Base-by-base conservation (phyloP, 2,888 invertebrate species). In the Octodonta nipae region DNA sequence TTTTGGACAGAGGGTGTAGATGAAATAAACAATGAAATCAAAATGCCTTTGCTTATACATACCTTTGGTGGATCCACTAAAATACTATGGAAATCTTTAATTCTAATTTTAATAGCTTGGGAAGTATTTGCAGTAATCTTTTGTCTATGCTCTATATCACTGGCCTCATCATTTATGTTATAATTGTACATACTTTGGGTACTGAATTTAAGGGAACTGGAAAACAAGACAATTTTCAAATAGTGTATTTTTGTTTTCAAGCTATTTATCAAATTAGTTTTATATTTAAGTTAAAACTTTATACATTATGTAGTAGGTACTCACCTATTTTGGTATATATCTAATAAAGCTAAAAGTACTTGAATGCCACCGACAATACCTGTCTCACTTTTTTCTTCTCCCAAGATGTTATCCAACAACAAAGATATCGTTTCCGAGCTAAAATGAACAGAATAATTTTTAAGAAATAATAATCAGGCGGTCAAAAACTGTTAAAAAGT, bases 281-380 rank as follows among this genome's bases (percentile, higher is more conserved):
- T n/a, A n/a, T n/a, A n/a, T n/a, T n/a, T n/a, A n/a, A n/a, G n/a
- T n/a, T n/a, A n/a, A n/a, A n/a, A n/a, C n/a, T n/a, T n/a, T n/a
- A n/a, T n/a, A n/a, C n/a, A n/a, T n/a, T n/a, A n/a, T n/a, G n/a
- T n/a, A n/a, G n/a, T n/a, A n/a, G n/a, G n/a, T n/a, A n/a, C 50
- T 49, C 58, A 66, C 67, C 59, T 60, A 44, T 58, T 56, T 54
- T 60, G 61, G 46, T 64, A 61, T 44, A 64, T 60, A 46, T 73
- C 73, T 49, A 84, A 65, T 51, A 85, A 67, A 43, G 75, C 72
- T 55, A 84, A 71, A 60, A 87, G 72, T 58, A 87, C 76, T 62
- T 75, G 73, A 52, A 85, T 75, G 54, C 85, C 86, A 61, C 79
- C 78, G 41, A 81, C 73, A 50, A 87, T 73, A 52, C 80, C 78